phyloP scores from a whole-genome alignment of 2,113 vertebrate species.

The Pipa parva region DNA sequence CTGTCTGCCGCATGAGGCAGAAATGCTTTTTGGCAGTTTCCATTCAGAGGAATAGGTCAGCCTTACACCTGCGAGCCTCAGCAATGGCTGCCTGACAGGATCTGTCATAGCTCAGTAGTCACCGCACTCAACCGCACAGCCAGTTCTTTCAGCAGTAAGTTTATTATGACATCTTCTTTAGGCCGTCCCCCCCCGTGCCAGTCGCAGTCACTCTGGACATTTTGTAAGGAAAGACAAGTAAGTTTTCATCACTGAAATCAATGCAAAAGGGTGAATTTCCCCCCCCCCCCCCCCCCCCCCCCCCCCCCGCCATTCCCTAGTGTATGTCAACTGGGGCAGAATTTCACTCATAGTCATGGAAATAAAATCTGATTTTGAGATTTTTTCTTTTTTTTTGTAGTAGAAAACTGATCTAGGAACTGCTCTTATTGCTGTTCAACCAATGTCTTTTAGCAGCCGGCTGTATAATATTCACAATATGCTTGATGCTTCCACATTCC shows the following conservation, averaged over 20 bases:
- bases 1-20: constrained; percentile 48
- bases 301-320: too few species aligned
- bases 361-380: not conserved
- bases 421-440: not conserved
- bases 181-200: constrained; percentile 21
- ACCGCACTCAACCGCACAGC: constrained; percentile 50
- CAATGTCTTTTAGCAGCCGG: too few species aligned
- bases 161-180: constrained; percentile 24
- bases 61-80: constrained; percentile 56
- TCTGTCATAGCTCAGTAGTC: constrained; percentile 58
- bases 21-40: constrained; percentile 66
- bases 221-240: constrained; percentile 41
- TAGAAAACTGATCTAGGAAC: not conserved
- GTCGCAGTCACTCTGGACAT: not conserved
- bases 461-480: too few species aligned
- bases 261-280: too few species aligned
- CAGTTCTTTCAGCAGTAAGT: constrained; percentile 48
- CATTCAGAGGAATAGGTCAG: constrained; percentile 63
- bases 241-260: not conserved
- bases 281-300: too few species aligned
- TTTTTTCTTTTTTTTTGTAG: too few species aligned
- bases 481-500: too few species aligned
- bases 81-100: constrained; percentile 53
- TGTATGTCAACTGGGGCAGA: too few species aligned
- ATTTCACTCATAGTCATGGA: too few species aligned